A percentile compares a stretch with the other conserved stretches of the same genome.
These are phyloP conservation scores for Euproctis similis DNA, from an alignment of 2,888 invertebrate species.

Conservation along the genomic window DNA sequence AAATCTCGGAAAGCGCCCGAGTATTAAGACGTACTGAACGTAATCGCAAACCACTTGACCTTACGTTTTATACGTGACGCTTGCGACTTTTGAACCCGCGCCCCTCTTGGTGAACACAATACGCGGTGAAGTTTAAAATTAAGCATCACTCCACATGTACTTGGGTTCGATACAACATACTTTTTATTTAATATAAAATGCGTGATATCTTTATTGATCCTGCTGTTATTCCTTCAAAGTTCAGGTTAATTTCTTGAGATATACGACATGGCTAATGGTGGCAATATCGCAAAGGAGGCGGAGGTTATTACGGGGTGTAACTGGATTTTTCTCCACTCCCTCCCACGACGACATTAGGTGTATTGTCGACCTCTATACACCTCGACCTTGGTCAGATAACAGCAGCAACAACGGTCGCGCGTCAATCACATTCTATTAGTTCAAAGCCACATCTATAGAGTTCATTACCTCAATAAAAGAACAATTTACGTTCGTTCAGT, in stretches of 20 bases:
- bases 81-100: too few species aligned
- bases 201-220: too few species aligned
- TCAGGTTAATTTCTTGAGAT: too few species aligned
- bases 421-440: slow-evolving; percentile 66
- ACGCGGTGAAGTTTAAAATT: slow-evolving; percentile 17
- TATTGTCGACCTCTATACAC: too few species aligned
- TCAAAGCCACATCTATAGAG: slow-evolving; percentile 69
- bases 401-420: slow-evolving; percentile 49
- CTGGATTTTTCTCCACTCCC: slow-evolving; percentile 7
- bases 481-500: slow-evolving; percentile 39
- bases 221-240: too few species aligned
- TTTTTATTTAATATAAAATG: too few species aligned
- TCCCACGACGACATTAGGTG: slow-evolving; percentile 20
- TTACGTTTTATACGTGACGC: too few species aligned
- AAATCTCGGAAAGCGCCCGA: slow-evolving; percentile 23
- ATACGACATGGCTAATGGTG: too few species aligned
- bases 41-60: slow-evolving; percentile 63
- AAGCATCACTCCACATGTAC: too few species aligned
- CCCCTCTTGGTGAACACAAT: slow-evolving; percentile 42
- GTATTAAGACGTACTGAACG: slow-evolving; percentile 48
- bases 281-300: slow-evolving; percentile 21
- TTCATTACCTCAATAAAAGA: slow-evolving; percentile 56
- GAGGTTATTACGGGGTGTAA: slow-evolving; percentile 11
- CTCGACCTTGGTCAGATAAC: slow-evolving; percentile 44
- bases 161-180: too few species aligned